Conservation (phyloP, 2,888 invertebrate species). For the Strigamia transsilvanica region DNA sequence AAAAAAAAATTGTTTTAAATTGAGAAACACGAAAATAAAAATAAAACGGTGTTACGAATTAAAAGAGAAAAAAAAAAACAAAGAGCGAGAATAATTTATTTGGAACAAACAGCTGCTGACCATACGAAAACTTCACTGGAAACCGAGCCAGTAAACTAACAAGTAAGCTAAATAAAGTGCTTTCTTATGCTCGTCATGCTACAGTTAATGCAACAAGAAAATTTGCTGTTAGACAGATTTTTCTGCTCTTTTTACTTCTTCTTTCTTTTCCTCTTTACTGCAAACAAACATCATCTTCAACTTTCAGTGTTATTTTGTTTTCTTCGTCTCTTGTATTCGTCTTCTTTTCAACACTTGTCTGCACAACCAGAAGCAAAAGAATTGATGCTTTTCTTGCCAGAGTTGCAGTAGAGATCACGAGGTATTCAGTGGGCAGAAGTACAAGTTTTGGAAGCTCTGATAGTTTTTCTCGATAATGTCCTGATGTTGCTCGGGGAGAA, state of each 20-base stretch:
- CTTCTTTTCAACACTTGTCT: slow-evolving; percentile 1
- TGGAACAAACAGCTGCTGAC: background rate
- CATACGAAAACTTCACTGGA: background rate
- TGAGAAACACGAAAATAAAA: background rate
- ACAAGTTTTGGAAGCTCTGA: slow-evolving; percentile 3
- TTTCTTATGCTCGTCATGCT: slow-evolving; percentile 3
- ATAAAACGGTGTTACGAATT: background rate
- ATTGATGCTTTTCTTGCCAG: background rate
- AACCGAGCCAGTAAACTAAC: background rate
- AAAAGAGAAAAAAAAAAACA: background rate
- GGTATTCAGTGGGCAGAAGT: slow-evolving; percentile 8
- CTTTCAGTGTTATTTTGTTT: background rate
- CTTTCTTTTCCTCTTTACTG: background rate
- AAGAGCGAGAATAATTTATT: background rate
- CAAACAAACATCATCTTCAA: background rate
- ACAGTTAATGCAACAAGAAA: background rate
- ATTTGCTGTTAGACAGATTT: background rate
- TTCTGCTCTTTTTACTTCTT: background rate
- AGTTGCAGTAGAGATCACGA: background rate
- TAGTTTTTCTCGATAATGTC: background rate
- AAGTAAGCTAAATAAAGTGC: background rate
- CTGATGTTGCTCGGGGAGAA: background rate
- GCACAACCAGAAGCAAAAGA: background rate
- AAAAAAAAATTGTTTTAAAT: too few species aligned
- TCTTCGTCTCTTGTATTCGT: background rate